A percentile compares a stretch with the other conserved stretches of the same genome.
These are phyloP conservation scores for Rhopalosiphum padi DNA, from an alignment of 1,140 invertebrate genomes.

Conservation along the genomic window DNA sequence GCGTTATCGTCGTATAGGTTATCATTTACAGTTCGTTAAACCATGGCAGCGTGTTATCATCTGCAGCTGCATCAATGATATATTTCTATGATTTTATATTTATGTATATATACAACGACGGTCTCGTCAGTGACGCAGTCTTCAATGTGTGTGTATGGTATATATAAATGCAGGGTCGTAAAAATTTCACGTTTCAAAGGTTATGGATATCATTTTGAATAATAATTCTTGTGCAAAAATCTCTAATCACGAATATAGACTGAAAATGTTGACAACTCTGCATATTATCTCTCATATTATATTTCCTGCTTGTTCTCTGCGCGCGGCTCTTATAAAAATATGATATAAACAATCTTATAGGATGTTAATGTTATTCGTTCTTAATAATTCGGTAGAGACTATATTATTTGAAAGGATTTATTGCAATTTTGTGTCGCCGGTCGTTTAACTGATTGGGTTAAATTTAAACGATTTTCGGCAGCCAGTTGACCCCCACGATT, in stretches of 20 bases:
- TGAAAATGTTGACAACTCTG: not conserved
- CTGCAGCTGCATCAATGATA: not conserved
- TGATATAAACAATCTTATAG: not conserved
- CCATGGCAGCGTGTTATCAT: not conserved
- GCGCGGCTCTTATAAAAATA: not conserved
- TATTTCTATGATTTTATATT: not conserved
- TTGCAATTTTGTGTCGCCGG: not conserved
- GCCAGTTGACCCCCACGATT: not conserved
- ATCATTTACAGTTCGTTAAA: constrained; percentile 38
- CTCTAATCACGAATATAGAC: not conserved
- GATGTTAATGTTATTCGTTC: not conserved
- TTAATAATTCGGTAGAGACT: not conserved
- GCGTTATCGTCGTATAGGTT: not conserved
- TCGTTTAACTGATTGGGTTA: not conserved
- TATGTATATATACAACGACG: not conserved
- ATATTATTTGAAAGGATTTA: not conserved
- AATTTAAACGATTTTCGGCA: constrained; percentile 13
- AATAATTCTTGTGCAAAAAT: not conserved
- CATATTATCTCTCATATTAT: not conserved
- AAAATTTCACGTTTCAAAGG: not conserved
- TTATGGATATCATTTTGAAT: not conserved
- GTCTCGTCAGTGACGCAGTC: not conserved
- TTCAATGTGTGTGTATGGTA: not conserved
- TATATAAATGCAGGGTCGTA: not conserved
- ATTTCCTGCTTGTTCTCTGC: not conserved